Base-by-base conservation (phyloP, 2,888 invertebrate genomes). In the Epinotia ramella region DNA sequence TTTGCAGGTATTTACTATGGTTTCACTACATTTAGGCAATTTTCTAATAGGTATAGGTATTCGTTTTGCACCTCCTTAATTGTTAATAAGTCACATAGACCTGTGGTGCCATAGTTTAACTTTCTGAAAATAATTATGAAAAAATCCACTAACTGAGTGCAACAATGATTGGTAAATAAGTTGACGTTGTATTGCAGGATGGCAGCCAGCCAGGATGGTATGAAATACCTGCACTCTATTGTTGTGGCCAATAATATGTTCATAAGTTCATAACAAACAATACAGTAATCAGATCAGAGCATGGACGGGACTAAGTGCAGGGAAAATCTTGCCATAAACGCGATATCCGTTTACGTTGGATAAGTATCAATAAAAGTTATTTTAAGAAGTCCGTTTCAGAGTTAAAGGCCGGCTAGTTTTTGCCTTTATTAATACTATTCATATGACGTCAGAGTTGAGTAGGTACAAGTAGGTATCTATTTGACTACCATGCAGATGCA, bases 381-480 rank as follows among this genome's bases (percentile, higher is more conserved):
- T n/a, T 53, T 53, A 53, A 53, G 53, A 16, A 53, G 53, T n/a
- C n/a, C 20, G 44, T 24, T 28, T 28, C 28, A 53, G 9, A 49
- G 44, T 24, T 28, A 28, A 28, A 66, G 65, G 11, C 13, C 11
- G 46, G 18, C 5, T 20, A 53, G 11, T 66, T 49, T 66, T 66
- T 66, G 24, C n/a, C n/a, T 66, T 33, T 28, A 44, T 16, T 44
- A 5, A 3, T 24, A 44, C 24, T 11, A 12, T 28, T 28, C 24
- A 18, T 16, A 16, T 66, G 65, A 66, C 53, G 65, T 66, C 65
- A 66, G 11, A 66, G 64, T 65, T 24, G 13, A 53, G 49, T 16
- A 24, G 3, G 24, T 28, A 28, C 24, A 28, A 28, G 13, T 59
- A 59, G 9, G 20, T 40, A 6, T 7, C n/a, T 53, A 49, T 46